Evolutionary conservation across 2,888 invertebrate genomes (phyloP).

Genomic region (Synanthedon myopaeformis): DNA sequence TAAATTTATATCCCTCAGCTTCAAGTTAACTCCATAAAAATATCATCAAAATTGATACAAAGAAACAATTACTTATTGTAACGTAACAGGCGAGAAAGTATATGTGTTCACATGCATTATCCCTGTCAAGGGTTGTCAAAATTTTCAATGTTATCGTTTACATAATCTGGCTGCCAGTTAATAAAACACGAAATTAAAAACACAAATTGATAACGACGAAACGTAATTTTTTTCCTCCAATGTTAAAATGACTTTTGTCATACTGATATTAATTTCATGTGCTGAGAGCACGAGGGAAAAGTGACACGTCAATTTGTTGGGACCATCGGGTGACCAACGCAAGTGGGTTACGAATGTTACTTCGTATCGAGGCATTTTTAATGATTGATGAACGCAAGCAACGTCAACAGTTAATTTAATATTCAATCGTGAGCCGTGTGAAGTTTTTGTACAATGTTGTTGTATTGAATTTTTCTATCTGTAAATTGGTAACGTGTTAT

Average conservation of each 20-base stretch:
- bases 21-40: too few relatives aligned
- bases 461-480: constrained; percentile 10
- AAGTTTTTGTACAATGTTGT: constrained; percentile 15
- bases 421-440: constrained; percentile 21
- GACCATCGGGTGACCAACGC: constrained; percentile 13
- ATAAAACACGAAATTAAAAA: neutral
- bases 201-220: neutral
- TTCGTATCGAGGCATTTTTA: constrained; percentile 30
- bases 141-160: neutral
- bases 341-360: constrained; percentile 40
- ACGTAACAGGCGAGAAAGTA: too few relatives aligned
- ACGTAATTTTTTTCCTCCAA: neutral
- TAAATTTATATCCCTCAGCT: too few relatives aligned
- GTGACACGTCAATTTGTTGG: constrained; percentile 50
- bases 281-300: constrained; percentile 16
- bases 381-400: constrained; percentile 40
- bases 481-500: constrained; percentile 22
- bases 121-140: too few relatives aligned
- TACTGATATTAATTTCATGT: constrained; percentile 26
- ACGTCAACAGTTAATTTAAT: constrained; percentile 46
- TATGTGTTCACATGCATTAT: too few relatives aligned
- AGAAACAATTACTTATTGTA: too few relatives aligned
- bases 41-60: too few relatives aligned
- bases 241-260: constrained; percentile 13
- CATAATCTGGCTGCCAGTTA: neutral